These are phyloP conservation scores for Antrozous pallidus DNA, from an alignment of 2,797 vertebrate species.

Conservation along the genomic window DNA sequence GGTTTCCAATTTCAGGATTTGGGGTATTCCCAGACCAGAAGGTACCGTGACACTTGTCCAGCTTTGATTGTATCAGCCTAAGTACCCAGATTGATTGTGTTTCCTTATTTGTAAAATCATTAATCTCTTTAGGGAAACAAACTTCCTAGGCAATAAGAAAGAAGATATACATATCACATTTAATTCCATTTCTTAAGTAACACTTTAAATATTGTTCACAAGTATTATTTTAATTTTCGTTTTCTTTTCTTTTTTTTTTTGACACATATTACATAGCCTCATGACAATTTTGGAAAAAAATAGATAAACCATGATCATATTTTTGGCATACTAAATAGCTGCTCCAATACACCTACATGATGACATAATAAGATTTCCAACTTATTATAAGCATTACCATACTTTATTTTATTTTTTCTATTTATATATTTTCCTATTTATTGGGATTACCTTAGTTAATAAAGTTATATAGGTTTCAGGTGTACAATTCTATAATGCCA, in stretches of 20 bases:
- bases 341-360: not conserved
- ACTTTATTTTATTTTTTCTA: not conserved
- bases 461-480: not conserved
- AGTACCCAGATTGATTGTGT: not conserved
- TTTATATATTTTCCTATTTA: not conserved
- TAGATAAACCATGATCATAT: not conserved
- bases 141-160: not conserved
- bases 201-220: slow-evolving; percentile 28
- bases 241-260: not conserved
- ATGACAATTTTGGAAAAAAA: not conserved
- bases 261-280: not conserved
- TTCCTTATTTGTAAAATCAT: slow-evolving; percentile 27
- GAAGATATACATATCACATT: slow-evolving; percentile 9
- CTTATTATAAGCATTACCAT: not conserved
- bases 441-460: not conserved
- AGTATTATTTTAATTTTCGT: not conserved
- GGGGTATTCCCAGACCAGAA: slow-evolving; percentile 11
- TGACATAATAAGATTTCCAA: not conserved
- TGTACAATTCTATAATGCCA: not conserved
- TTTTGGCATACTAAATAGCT: not conserved
- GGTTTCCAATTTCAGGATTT: slow-evolving; percentile 24
- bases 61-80: not conserved
- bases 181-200: not conserved
- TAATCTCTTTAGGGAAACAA: slow-evolving; percentile 29
- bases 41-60: not conserved